Conservation (phyloP, 2,888 invertebrate species). For the Crossocerus cetratus region DNA sequence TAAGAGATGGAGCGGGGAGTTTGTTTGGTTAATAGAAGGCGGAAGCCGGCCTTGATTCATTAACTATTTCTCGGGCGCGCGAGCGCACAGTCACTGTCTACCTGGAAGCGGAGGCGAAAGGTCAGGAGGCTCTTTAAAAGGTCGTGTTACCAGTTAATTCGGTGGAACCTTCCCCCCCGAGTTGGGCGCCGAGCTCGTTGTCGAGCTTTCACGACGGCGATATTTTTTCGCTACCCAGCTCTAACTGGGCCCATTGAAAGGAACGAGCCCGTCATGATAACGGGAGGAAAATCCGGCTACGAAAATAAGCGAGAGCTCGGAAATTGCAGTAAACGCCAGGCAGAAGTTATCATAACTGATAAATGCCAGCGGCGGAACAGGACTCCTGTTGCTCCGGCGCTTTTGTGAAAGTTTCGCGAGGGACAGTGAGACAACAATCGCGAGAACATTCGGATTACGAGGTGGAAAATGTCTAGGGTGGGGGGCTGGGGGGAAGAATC, state of each 20-base stretch:
- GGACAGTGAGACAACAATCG: background rate
- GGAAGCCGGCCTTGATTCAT: constrained; percentile 13
- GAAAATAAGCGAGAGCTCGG: too few species aligned
- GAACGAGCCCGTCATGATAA: too few species aligned
- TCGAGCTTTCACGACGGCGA: background rate
- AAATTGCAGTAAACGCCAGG: background rate
- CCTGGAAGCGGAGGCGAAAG: constrained; percentile 24
- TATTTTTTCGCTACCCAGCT: background rate
- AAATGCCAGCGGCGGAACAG: background rate
- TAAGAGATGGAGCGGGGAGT: background rate
- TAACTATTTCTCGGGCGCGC: constrained; percentile 22
- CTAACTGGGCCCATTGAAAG: too few species aligned
- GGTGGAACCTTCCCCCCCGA: background rate
- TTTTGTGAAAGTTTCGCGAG: constrained; percentile 16
- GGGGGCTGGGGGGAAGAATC: background rate
- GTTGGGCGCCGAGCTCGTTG: background rate
- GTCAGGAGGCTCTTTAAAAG: constrained; percentile 21
- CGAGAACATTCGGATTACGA: constrained; percentile 11
- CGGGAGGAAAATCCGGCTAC: too few species aligned
- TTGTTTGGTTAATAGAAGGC: background rate
- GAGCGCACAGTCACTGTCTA: constrained; percentile 4
- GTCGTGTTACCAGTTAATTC: constrained; percentile 40
- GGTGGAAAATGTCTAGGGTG: constrained; percentile 15
- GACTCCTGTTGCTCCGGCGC: constrained; percentile 5
- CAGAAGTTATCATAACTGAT: background rate